Conservation (phyloP, 2,113 vertebrate species). For the Pagrus major region DNA sequence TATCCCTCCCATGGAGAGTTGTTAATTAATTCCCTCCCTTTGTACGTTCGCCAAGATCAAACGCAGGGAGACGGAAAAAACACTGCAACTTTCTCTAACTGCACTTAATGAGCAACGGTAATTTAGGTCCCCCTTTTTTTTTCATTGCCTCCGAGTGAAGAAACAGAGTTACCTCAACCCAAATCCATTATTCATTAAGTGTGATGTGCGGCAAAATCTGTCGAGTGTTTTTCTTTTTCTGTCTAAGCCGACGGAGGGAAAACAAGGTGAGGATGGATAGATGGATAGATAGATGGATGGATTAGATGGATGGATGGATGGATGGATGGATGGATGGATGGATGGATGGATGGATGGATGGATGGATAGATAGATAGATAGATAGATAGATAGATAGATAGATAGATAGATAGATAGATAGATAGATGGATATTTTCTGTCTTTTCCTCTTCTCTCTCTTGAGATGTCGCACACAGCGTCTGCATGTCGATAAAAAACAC, state of each 20-base stretch:
- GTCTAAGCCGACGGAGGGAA: background rate
- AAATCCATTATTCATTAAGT: constrained; percentile 76
- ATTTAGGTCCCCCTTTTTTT: constrained; percentile 70
- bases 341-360: constrained; percentile 28
- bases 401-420: constrained; percentile 19
- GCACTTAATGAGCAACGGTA: constrained; percentile 78
- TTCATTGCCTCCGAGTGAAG: constrained; percentile 68
- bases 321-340: constrained; percentile 34
- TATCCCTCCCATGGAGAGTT: constrained; percentile 74
- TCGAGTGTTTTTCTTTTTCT: background rate
- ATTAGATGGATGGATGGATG: constrained; percentile 31
- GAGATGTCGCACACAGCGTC: constrained; percentile 40
- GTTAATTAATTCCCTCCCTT: constrained; percentile 83
- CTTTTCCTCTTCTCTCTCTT: background rate
- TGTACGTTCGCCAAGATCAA: constrained; percentile 80
- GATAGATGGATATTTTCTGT: background rate
- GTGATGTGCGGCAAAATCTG: constrained; percentile 39
- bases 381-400: constrained; percentile 27
- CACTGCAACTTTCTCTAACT: constrained; percentile 79
- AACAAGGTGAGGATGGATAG: constrained; percentile 1
- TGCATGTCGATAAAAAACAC: constrained; percentile 50
- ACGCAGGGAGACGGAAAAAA: constrained; percentile 73
- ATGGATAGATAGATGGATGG: constrained; percentile 29
- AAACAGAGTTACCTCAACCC: constrained; percentile 71
- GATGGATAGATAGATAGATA: constrained; percentile 15